phyloP scores from a whole-genome alignment of 64 coral and sea anemone genomes.

The Pocillopora verrucosa region DNA sequence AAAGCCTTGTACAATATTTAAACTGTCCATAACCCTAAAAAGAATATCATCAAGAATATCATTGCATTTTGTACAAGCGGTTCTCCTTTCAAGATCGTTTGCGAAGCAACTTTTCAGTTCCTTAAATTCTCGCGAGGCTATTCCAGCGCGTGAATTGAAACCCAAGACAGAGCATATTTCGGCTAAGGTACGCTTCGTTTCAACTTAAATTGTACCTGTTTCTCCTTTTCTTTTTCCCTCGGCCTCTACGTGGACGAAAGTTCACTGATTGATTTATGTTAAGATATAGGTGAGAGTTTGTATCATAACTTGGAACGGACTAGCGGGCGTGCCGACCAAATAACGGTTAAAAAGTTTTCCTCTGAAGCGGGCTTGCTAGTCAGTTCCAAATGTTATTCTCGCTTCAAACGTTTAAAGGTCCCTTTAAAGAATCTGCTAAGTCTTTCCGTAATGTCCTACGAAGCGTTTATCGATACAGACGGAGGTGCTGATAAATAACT shows the following conservation, averaged over 20 bases:
- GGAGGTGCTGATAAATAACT: slow-evolving; percentile 49
- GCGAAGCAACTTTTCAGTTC: background rate
- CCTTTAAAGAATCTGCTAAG: background rate
- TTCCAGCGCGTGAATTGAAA: slow-evolving; percentile 4
- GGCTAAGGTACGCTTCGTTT: slow-evolving; percentile 3
- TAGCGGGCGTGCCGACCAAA: background rate
- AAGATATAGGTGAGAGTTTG: background rate
- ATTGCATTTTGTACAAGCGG: background rate
- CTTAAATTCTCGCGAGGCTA: slow-evolving; percentile 16
- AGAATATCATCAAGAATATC: slow-evolving; percentile 20
- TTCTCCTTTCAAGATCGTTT: background rate
- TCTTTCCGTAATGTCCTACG: slow-evolving; percentile 24
- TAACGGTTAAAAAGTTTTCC: background rate
- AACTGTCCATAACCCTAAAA: slow-evolving; percentile 48
- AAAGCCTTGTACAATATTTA: slow-evolving; percentile 68
- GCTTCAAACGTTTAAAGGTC: background rate
- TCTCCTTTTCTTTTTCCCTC: slow-evolving; percentile 9
- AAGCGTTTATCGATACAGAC: slow-evolving; percentile 64
- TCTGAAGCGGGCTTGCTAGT: background rate
- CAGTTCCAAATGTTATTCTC: background rate
- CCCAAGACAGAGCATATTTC: background rate
- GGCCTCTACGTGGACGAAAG: slow-evolving; percentile 6
- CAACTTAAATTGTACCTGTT: background rate
- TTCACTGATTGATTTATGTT: background rate
- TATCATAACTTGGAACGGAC: background rate